A percentile compares a stretch with the other conserved stretches of the same genome.
These are phyloP conservation scores for Synaphobranchus kaupii DNA, from an alignment of 2,797 vertebrate species.

Conservation along the genomic window DNA sequence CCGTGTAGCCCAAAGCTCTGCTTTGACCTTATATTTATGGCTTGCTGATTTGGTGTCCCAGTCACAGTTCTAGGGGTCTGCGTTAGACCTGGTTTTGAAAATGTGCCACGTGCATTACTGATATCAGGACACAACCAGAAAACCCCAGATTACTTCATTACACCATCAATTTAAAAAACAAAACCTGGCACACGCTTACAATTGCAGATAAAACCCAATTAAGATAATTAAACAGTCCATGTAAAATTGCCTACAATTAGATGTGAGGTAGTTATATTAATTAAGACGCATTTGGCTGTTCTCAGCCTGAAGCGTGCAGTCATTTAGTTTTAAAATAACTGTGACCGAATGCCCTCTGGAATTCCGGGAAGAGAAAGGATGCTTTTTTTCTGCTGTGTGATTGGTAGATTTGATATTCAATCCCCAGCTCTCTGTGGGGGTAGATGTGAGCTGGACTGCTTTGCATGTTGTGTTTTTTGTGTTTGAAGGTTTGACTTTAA, in stretches of 20 bases:
- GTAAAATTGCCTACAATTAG: constrained; percentile 40
- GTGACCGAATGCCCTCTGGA: no score
- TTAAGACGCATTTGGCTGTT: constrained; percentile 23
- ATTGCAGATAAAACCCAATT: constrained; percentile 42
- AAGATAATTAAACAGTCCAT: constrained; percentile 43
- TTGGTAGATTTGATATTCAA: no score
- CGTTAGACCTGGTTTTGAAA: constrained; percentile 31
- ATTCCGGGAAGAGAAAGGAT: no score
- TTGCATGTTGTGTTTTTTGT: background rate
- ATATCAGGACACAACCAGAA: no score
- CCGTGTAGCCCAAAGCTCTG: constrained; percentile 65
- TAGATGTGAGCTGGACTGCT: background rate
- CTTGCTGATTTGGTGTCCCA: constrained; percentile 72
- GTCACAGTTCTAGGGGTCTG: constrained; percentile 33
- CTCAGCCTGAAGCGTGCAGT: background rate
- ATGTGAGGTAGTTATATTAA: constrained; percentile 33
- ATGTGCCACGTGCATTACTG: no score
- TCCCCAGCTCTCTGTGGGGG: no score
- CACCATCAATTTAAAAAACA: background rate
- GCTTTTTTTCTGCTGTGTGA: no score
- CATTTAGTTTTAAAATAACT: no score
- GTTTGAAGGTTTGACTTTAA: no score
- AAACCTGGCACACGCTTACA: constrained; percentile 20
- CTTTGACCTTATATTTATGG: constrained; percentile 72
- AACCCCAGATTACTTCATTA: no score